A percentile compares a stretch with the other conserved stretches of the same genome.
Conservation (phyloP, 2,797 vertebrate genomes). For the Trichosurus vulpecula region DNA sequence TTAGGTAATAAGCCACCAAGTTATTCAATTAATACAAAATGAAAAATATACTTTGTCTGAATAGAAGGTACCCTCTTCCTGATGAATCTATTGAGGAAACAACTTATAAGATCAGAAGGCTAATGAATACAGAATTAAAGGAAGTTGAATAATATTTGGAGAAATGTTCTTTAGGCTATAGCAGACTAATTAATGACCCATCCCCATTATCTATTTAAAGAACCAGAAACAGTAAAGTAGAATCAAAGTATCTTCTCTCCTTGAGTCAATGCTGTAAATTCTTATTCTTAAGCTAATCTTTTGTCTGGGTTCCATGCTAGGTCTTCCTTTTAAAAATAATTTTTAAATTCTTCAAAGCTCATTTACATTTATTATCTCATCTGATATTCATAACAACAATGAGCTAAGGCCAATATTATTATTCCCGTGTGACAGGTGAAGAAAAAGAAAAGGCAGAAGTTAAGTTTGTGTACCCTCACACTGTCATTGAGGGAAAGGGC, state of each 20-base stretch:
- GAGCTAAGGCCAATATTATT: neutral
- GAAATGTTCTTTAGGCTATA: constrained; percentile 12
- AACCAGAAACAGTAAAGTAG: neutral
- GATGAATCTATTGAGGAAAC: constrained; percentile 13
- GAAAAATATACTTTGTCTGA: constrained; percentile 26
- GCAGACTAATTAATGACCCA: neutral
- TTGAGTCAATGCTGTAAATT: neutral
- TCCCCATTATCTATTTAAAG: neutral
- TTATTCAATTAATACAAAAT: constrained; percentile 26
- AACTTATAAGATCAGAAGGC: constrained; percentile 46
- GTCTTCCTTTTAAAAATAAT: neutral
- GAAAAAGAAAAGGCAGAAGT: neutral
- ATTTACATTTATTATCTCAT: neutral
- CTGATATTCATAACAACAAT: neutral
- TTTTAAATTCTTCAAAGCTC: neutral
- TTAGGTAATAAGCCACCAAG: constrained; percentile 42
- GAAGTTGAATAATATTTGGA: constrained; percentile 29
- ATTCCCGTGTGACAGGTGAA: neutral
- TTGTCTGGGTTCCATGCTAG: neutral
- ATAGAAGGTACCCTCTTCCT: constrained; percentile 6
- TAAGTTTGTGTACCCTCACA: neutral
- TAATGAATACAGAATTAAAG: constrained; percentile 52
- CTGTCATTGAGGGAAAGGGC: neutral
- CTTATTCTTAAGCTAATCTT: neutral
- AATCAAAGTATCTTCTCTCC: neutral